A percentile compares a stretch with the other conserved stretches of the same genome.
Evolutionary conservation across 2,888 invertebrate species (phyloP).

Genomic region (Callosobruchus maculatus): DNA sequence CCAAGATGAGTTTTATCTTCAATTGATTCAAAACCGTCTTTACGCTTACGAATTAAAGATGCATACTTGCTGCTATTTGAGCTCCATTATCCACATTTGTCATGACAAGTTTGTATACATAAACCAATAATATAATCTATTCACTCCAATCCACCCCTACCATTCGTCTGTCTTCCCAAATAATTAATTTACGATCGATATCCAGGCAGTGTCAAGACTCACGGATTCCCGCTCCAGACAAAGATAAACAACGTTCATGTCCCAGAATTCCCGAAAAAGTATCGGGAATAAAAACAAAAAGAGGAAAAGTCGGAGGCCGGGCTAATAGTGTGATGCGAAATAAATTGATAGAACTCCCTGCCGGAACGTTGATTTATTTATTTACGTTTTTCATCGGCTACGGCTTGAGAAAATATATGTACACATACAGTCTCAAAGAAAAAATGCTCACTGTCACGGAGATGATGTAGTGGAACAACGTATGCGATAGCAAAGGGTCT

Average conservation of each 20-base stretch:
- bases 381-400: constrained; percentile 24
- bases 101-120: too few relatives aligned
- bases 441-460: neutral
- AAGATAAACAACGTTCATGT: constrained; percentile 3
- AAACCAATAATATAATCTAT: too few relatives aligned
- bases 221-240: neutral
- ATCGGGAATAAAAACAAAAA: constrained; percentile 7
- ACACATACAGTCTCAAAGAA: neutral
- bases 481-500: too few relatives aligned
- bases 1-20: too few relatives aligned
- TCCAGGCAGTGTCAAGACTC: neutral
- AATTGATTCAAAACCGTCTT: too few relatives aligned
- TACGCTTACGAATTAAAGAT: too few relatives aligned
- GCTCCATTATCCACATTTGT: too few relatives aligned
- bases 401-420: neutral
- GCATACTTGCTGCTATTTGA: too few relatives aligned
- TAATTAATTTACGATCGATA: neutral
- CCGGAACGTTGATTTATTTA: constrained; percentile 25
- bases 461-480: neutral
- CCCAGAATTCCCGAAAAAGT: constrained; percentile 7
- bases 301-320: neutral
- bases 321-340: constrained; percentile 16
- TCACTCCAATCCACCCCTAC: neutral
- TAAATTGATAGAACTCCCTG: constrained; percentile 24
- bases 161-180: neutral